Conservation (phyloP, 2,888 invertebrate species). For the Dolichopus griseipennis region DNA sequence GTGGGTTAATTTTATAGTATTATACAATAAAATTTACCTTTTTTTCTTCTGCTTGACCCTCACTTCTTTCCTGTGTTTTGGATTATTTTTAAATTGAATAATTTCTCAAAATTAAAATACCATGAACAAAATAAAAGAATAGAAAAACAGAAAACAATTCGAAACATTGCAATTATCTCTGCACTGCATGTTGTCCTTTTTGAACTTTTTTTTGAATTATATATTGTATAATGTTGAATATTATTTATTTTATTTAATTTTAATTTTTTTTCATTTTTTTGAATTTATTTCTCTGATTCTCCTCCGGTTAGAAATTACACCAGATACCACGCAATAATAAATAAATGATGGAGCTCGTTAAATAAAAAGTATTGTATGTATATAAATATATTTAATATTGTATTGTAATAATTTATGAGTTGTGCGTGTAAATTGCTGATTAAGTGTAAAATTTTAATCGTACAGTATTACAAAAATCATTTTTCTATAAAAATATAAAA, state of each 20-base stretch:
- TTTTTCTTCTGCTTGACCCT: too few species aligned
- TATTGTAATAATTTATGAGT: background rate
- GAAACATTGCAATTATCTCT: background rate
- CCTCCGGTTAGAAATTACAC: background rate
- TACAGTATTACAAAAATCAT: background rate
- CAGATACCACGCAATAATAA: background rate
- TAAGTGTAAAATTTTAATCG: slow-evolving; percentile 1
- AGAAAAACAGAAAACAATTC: background rate
- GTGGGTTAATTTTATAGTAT: too few species aligned
- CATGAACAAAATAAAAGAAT: background rate
- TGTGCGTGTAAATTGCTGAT: slow-evolving; percentile 1
- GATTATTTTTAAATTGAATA: background rate
- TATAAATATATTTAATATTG: background rate
- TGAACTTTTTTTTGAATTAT: background rate
- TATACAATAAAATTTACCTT: too few species aligned
- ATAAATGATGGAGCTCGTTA: background rate
- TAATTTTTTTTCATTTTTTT: background rate
- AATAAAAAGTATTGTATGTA: too few species aligned
- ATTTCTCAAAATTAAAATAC: background rate
- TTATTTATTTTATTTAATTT: background rate
- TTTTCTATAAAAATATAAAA: background rate
- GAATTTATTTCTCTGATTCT: background rate
- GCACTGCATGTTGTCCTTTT: background rate
- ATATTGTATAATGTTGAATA: background rate
- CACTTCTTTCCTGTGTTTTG: too few species aligned